phyloP scores from a whole-genome alignment of 2,113 vertebrate species.

The Phyllostomus hastatus region DNA sequence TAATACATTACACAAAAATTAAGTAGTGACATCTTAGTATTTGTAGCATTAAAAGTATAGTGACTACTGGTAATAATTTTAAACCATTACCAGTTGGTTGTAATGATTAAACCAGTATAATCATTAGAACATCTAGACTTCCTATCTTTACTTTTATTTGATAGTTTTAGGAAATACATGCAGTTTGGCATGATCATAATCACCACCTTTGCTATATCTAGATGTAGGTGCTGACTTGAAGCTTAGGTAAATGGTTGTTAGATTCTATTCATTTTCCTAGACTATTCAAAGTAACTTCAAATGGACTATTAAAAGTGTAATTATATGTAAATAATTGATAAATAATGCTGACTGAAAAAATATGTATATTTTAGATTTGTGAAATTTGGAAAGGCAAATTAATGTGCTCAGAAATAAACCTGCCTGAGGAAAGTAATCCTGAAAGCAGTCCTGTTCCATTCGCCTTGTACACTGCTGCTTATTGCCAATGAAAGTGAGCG shows the following conservation, averaged over 20 bases:
- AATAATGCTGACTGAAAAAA: background rate
- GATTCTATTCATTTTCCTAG: background rate
- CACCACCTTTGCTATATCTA: background rate
- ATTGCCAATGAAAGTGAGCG: background rate
- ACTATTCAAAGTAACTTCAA: background rate
- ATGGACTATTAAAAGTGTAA: slow-evolving; percentile 8
- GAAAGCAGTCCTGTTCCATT: background rate
- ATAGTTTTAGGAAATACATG: background rate
- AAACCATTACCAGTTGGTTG: background rate
- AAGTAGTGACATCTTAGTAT: background rate
- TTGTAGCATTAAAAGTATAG: background rate
- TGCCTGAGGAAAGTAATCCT: background rate
- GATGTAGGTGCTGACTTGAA: background rate
- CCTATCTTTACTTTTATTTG: background rate
- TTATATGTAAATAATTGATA: background rate
- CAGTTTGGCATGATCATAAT: background rate
- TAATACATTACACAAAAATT: background rate
- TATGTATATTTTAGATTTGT: background rate
- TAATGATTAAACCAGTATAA: background rate
- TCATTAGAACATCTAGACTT: background rate
- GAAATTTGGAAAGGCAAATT: background rate
- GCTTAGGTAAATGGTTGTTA: background rate
- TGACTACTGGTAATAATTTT: background rate
- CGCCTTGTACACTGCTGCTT: background rate
- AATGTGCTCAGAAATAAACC: background rate